A percentile compares a stretch with the other conserved stretches of the same genome.
Conservation (phyloP, 2,113 vertebrate genomes). For the Microtus oregoni region DNA sequence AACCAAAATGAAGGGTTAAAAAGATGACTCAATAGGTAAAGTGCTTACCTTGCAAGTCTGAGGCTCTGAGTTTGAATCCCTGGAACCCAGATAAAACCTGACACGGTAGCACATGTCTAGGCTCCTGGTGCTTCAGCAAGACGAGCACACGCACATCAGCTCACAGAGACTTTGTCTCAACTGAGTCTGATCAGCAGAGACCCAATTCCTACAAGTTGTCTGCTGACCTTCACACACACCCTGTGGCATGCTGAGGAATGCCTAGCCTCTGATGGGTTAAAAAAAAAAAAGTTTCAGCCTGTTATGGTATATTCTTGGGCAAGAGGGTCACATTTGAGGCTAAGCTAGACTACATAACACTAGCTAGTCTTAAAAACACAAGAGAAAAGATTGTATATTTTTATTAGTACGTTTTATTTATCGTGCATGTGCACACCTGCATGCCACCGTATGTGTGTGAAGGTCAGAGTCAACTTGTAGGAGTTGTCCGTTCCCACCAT, state of each 20-base stretch:
- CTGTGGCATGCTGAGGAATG: not conserved
- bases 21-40: not conserved
- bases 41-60: not conserved
- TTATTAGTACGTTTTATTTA: not conserved
- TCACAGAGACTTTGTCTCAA: not conserved
- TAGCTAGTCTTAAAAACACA: not conserved
- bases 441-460: not conserved
- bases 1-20: not conserved
- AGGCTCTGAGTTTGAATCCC: not conserved
- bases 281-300: slow-evolving; percentile 7
- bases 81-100: not conserved
- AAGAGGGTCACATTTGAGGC: not conserved
- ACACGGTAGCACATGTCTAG: not conserved
- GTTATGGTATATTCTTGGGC: not conserved
- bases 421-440: not conserved
- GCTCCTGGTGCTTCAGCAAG: not conserved
- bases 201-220: not conserved
- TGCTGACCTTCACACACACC: not conserved
- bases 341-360: not conserved
- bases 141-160: too few relatives aligned
- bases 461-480: not conserved
- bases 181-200: not conserved
- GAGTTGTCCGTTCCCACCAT: not conserved
- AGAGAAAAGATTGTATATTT: not conserved
- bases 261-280: not conserved